Evolutionary conservation across 1,140 invertebrate species (phyloP), one percentile per base, ranked within the genome.

Genomic region (Contarinia nasturtii): DNA sequence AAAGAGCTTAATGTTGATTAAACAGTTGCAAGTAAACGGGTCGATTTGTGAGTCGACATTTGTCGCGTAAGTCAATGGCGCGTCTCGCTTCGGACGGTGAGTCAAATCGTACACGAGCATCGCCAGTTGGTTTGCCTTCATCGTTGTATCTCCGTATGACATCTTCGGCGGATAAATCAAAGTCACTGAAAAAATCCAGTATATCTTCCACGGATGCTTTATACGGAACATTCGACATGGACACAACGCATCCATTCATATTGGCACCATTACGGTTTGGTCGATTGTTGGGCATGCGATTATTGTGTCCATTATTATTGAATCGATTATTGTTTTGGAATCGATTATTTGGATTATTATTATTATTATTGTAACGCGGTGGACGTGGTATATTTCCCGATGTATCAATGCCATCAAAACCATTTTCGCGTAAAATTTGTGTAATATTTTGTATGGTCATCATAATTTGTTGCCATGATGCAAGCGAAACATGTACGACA

Each of bases 121-220:
- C 89, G 0, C 88, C 87, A 1, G 89, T 91, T 0, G 87, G 80
- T 61, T 81, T 77, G 0, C 86, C 82, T 42, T 78, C 76, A 22
- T 88, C 83, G 58, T 88, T 85, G 61, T 82, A 91, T 1, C 86
- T 68, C 22, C 86, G 59, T 48, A 89, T 84, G 2, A 91, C 76
- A 52, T 87, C 79, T 50, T 86, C 77, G 1, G 79, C 70, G 10
- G 75, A 73, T 0, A 86, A 58, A 41, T 80, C 74, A 53, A 79
- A 89, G 17, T 79, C 82, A 0, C 72, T 63, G 54, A 96, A 92
- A 58, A 92, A 92, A 1, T 77, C 70, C 38, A 93, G 67, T 46
- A 95, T 89, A 50, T 96, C 89, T 44, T 86, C 80, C 10, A 89
- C 78, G 7, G 76, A 74, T 0, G 88, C 86, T 48, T 81, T 77